These are phyloP conservation scores for Geopemphigus sp. DNA, from an alignment of 1,140 invertebrate species.

Conservation along the genomic window DNA sequence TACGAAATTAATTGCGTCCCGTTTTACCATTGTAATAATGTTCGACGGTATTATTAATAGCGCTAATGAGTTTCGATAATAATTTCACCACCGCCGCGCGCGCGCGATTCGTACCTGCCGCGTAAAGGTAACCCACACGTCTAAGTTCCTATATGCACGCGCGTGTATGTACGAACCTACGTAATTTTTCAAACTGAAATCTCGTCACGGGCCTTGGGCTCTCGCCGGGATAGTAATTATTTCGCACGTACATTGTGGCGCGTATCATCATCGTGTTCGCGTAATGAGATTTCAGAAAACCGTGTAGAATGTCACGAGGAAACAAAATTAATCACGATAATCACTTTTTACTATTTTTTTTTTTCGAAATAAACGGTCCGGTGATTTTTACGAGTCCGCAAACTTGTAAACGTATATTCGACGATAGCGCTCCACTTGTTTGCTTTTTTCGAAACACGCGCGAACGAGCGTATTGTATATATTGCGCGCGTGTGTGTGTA, in stretches of 20 bases:
- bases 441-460: constrained; percentile 12
- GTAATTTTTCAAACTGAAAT: not conserved
- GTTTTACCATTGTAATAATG: too few species aligned
- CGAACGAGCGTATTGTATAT: too few species aligned
- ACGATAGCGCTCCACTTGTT: constrained; percentile 25
- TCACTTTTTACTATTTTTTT: not conserved
- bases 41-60: constrained; percentile 10
- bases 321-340: not conserved
- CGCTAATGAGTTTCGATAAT: not conserved
- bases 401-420: not conserved
- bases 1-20: not conserved
- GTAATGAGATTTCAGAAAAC: constrained; percentile 31
- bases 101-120: too few species aligned
- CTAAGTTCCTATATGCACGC: not conserved
- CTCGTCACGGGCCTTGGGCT: not conserved
- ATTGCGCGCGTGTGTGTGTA: not conserved
- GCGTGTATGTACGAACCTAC: not conserved
- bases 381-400: not conserved
- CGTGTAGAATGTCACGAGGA: constrained; percentile 11
- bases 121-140: too few species aligned
- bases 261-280: not conserved
- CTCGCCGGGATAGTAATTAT: constrained; percentile 4
- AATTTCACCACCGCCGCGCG: not conserved
- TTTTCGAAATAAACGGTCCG: not conserved
- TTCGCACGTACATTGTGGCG: not conserved